phyloP scores from a whole-genome alignment of 2,113 vertebrate genomes.

The Ovis canadensis region DNA sequence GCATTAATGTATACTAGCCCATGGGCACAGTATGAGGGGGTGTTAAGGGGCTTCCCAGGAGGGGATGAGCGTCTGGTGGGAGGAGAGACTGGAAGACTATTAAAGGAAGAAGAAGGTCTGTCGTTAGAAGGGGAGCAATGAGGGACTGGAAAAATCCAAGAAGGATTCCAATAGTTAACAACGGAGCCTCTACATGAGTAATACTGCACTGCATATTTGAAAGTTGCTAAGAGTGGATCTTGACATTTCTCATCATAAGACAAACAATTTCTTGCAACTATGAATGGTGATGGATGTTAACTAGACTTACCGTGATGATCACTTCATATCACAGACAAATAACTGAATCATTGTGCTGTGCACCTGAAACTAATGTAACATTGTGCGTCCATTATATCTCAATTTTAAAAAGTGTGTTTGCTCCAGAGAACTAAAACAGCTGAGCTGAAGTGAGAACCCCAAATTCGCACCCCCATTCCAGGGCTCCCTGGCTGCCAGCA shows the following conservation, averaged over 20 bases:
- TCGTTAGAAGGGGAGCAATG: background rate
- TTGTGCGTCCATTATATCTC: background rate
- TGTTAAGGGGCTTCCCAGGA: background rate
- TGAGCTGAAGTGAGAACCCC: background rate
- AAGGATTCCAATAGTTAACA: background rate
- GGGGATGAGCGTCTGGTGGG: background rate
- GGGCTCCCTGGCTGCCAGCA: background rate
- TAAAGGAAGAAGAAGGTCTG: background rate
- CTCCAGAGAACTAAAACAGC: background rate
- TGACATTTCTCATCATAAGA: background rate
- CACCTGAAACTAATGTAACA: background rate
- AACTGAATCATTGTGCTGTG: background rate
- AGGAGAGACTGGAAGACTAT: background rate
- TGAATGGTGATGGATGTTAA: background rate
- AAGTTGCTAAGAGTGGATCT: background rate
- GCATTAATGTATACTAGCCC: background rate
- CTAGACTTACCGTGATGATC: background rate
- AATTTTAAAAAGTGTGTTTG: background rate
- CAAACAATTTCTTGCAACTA: background rate
- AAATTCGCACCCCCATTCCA: background rate
- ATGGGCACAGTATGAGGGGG: accelerated
- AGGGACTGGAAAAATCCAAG: background rate
- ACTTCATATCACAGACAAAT: background rate
- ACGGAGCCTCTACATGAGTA: background rate
- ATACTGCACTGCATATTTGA: background rate